phyloP scores from a whole-genome alignment of 2,888 invertebrate species.

The Strigamia crassipes region DNA sequence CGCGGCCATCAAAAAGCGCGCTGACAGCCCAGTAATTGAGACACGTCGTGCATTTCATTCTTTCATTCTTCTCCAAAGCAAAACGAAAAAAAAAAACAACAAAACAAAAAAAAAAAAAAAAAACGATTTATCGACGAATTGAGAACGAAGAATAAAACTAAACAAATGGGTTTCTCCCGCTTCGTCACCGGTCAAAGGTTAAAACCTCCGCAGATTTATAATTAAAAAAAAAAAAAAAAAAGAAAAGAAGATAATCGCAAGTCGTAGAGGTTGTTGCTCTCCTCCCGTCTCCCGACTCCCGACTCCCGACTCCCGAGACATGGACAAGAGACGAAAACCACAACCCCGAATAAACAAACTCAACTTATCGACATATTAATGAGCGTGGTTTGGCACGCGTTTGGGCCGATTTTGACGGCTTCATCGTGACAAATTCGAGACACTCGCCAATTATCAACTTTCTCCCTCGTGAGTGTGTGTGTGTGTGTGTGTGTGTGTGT shows the following conservation, averaged over 20 bases:
- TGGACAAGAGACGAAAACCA: background rate
- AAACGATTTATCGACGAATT: no score
- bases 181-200: background rate
- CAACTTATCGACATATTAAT: background rate
- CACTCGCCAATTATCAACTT: background rate
- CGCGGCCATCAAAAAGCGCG: slow-evolving; percentile 10
- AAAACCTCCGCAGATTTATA: background rate
- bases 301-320: no score
- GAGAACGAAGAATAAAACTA: background rate
- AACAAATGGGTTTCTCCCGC: background rate
- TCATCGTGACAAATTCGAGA: slow-evolving; percentile 12
- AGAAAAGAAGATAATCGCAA: background rate
- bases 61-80: background rate
- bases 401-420: slow-evolving; percentile 7
- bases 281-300: no score
- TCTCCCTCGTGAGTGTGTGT: background rate
- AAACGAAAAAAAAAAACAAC: background rate
- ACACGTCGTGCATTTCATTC: background rate
- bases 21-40: slow-evolving; percentile 25
- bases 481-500: background rate
- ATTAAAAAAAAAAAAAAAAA: background rate
- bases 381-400: background rate
- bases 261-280: background rate
- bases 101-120: background rate
- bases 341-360: background rate